These are phyloP conservation scores for Sebastes variabilis DNA, from an alignment of 2,797 vertebrate genomes.

Conservation along the genomic window DNA sequence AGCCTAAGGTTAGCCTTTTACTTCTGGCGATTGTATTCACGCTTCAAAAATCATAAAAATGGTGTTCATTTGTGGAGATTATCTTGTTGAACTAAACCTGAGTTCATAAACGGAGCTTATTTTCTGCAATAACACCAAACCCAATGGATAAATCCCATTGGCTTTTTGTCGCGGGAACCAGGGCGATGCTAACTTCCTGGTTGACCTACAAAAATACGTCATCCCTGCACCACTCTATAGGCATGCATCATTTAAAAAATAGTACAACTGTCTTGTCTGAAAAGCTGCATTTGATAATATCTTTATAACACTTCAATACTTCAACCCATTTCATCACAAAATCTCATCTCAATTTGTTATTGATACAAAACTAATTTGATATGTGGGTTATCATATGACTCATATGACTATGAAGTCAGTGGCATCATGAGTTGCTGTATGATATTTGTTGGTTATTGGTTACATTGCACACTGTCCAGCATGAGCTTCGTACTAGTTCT, in stretches of 20 bases:
- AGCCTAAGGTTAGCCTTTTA: too few species aligned
- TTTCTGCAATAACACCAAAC: too few species aligned
- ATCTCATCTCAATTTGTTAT: not conserved
- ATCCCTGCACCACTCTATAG: not conserved
- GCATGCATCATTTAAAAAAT: not conserved
- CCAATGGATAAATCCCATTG: too few species aligned
- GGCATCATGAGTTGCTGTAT: not conserved
- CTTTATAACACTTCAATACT: not conserved
- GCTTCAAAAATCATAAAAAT: too few species aligned
- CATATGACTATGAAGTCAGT: not conserved
- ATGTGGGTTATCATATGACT: not conserved
- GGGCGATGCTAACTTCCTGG: too few species aligned
- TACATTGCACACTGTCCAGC: not conserved
- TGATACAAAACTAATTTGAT: not conserved
- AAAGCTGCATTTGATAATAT: not conserved
- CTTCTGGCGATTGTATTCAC: too few species aligned
- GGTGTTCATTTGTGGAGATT: too few species aligned
- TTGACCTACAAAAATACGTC: too few species aligned
- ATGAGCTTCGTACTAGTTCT: not conserved
- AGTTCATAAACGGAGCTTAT: too few species aligned
- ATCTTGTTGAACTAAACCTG: rapidly evolving
- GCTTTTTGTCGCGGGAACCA: too few species aligned
- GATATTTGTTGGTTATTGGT: not conserved
- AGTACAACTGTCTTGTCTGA: too few species aligned
- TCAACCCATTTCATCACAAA: not conserved